Evolutionary conservation across 1,140 invertebrate genomes (phyloP).

Genomic region (Archegozetes longisetosus): DNA sequence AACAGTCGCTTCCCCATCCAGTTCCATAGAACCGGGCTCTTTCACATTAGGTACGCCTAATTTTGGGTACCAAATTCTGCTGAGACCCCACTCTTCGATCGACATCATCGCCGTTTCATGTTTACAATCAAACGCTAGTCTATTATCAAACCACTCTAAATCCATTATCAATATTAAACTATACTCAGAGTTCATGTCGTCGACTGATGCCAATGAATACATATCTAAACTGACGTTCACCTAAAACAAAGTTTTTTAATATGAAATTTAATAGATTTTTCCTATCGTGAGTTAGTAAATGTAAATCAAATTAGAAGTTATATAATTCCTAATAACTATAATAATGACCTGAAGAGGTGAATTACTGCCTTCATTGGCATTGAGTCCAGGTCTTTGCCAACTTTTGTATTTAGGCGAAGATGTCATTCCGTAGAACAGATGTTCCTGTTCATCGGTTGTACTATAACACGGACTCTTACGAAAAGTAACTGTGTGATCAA

Average conservation of each 20-base stretch:
- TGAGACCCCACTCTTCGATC: neutral
- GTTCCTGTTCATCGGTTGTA: no score
- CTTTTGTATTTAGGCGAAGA: no score
- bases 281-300: no score
- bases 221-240: conserved; percentile 6
- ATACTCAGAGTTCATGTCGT: conserved; percentile 9
- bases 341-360: no score
- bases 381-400: no score
- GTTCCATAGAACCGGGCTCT: neutral
- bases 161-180: conserved; percentile 7
- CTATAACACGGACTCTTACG: no score
- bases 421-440: no score
- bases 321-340: no score
- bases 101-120: neutral
- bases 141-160: conserved; percentile 6
- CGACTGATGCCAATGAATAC: conserved; percentile 5
- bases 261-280: no score
- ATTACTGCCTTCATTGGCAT: no score
- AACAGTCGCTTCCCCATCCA: neutral
- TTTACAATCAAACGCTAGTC: neutral
- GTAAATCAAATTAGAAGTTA: no score
- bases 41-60: conserved; percentile 8
- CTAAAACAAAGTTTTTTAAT: neutral
- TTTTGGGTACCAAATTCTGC: conserved; percentile 8
- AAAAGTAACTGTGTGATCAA: no score